These are phyloP conservation scores for Sternarchorhynchus goeldii DNA, from an alignment of 2,797 vertebrate species.

Conservation along the genomic window DNA sequence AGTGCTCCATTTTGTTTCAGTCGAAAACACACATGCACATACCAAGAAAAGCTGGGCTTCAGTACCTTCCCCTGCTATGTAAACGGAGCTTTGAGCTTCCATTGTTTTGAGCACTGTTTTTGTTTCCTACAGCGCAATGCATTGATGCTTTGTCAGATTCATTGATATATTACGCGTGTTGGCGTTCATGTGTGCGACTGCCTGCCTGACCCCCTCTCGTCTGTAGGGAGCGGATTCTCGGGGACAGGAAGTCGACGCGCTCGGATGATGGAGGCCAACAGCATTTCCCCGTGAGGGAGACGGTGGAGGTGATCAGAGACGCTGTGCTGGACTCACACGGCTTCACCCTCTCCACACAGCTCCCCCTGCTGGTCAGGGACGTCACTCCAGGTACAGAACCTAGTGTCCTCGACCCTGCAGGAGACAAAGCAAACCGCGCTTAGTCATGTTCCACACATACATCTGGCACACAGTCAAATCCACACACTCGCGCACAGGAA, in stretches of 20 bases:
- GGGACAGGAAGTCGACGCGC: constrained; percentile 75
- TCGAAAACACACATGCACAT: background rate
- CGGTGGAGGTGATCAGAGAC: constrained; percentile 86
- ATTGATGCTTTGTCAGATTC: constrained; percentile 30
- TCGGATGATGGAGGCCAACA: constrained; percentile 76
- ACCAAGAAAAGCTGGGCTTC: background rate
- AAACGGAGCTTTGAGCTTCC: constrained; percentile 3
- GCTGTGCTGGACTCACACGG: constrained; percentile 86
- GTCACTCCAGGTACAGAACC: constrained; percentile 81
- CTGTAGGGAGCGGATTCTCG: constrained; percentile 78
- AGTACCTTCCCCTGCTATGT: constrained; percentile 17
- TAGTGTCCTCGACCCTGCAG: no score
- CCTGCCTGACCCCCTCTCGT: background rate
- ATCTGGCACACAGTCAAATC: no score
- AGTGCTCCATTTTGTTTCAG: background rate
- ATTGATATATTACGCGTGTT: background rate
- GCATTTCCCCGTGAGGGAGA: constrained; percentile 79
- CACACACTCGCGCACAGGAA: no score
- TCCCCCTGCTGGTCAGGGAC: constrained; percentile 88
- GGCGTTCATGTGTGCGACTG: background rate
- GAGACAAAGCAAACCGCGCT: no score
- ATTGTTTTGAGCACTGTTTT: constrained; percentile 16
- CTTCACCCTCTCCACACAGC: constrained; percentile 83
- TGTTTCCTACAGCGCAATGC: constrained; percentile 26
- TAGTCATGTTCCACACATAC: no score